phyloP scores from a whole-genome alignment of 2,797 vertebrate species.

The Leptatherina wallacei region DNA sequence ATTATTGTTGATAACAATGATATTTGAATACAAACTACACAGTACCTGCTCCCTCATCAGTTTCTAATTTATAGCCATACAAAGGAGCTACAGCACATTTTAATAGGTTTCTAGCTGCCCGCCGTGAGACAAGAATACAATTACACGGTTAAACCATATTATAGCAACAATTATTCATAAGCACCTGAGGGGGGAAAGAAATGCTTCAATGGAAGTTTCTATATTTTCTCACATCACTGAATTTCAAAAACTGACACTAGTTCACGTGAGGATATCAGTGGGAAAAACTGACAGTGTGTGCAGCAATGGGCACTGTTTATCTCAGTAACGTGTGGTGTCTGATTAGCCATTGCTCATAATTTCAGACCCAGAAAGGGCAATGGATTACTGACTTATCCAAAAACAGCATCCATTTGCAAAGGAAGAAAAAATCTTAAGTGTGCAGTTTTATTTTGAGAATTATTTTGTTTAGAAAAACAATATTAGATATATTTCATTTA shows the following conservation, averaged over 20 bases:
- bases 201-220: slow-evolving; percentile 34
- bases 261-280: slow-evolving; percentile 35
- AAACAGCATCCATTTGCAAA: neutral
- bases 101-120: slow-evolving; percentile 60
- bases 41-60: slow-evolving; percentile 32
- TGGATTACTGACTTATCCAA: neutral
- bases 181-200: slow-evolving; percentile 32
- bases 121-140: slow-evolving; percentile 64
- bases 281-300: slow-evolving; percentile 26
- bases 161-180: slow-evolving; percentile 68
- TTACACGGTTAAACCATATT: slow-evolving; percentile 67
- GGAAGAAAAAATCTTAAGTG: neutral
- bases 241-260: slow-evolving; percentile 46
- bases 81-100: slow-evolving; percentile 45
- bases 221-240: slow-evolving; percentile 51
- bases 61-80: slow-evolving; percentile 47
- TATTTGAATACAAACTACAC: slow-evolving; percentile 38
- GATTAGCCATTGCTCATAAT: slow-evolving; percentile 32
- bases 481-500: slow-evolving; percentile 1
- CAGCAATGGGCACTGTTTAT: slow-evolving; percentile 34
- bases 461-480: neutral
- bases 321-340: slow-evolving; percentile 21
- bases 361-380: slow-evolving; percentile 5
- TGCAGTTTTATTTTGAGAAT: slow-evolving; percentile 6
- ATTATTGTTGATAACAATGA: slow-evolving; percentile 34